Percentiles rank a stretch among this genome's conserved stretches.
Conservation (phyloP, 2,113 vertebrate genomes). For the Psephotus haematonotus region DNA sequence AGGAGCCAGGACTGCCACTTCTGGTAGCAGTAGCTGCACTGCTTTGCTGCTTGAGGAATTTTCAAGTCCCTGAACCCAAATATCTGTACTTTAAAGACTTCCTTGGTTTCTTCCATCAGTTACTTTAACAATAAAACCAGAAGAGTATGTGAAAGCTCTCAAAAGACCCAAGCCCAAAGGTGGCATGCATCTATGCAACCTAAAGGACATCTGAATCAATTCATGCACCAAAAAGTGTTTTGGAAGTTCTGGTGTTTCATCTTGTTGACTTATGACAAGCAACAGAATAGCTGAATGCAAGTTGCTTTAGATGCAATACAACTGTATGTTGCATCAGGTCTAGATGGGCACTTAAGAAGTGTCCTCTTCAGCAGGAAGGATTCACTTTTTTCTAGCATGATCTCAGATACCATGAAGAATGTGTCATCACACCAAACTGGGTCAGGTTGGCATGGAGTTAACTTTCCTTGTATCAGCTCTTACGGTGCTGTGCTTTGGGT, state of each 20-base stretch:
- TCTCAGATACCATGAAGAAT: background rate
- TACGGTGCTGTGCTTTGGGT: background rate
- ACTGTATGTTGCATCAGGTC: background rate
- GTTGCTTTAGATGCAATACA: background rate
- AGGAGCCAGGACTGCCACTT: background rate
- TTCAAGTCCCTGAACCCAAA: background rate
- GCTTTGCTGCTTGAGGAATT: background rate
- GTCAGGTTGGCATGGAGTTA: background rate
- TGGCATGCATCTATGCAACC: background rate
- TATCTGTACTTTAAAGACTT: background rate
- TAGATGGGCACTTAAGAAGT: background rate
- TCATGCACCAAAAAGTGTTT: background rate
- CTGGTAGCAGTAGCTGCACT: background rate
- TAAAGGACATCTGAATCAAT: background rate
- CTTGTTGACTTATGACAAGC: background rate
- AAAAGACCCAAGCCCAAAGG: background rate
- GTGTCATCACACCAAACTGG: background rate
- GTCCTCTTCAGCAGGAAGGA: background rate
- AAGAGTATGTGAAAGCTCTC: background rate
- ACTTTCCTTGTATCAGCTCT: rapidly evolving
- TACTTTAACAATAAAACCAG: background rate
- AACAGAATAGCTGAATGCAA: background rate
- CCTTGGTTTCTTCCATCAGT: background rate
- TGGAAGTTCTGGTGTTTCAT: background rate
- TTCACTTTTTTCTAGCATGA: background rate